Percentiles rank a stretch among this genome's conserved stretches.
Conservation (phyloP, 2,113 vertebrate genomes). For the Platichthys stellatus region DNA sequence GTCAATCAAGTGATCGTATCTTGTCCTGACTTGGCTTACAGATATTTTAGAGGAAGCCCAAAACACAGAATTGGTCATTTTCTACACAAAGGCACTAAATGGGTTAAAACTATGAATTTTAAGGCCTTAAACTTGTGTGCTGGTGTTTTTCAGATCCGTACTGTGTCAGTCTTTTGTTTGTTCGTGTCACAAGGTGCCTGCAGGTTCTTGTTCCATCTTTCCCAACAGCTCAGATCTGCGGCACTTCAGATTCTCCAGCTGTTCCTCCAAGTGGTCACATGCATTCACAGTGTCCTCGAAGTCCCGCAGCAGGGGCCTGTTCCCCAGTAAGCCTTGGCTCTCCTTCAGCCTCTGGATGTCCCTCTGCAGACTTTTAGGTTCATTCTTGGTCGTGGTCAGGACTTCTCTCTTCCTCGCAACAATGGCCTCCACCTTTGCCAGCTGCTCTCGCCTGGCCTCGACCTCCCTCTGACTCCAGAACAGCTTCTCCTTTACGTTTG, state of each 20-base stretch:
- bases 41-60: too few relatives aligned
- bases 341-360: constrained; percentile 80
- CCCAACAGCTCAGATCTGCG: constrained; percentile 67
- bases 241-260: constrained; percentile 76
- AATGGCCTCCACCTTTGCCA: constrained; percentile 65
- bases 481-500: constrained; percentile 87
- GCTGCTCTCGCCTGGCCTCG: constrained; percentile 60
- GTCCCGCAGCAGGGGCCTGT: constrained; percentile 81
- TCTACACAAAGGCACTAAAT: not conserved
- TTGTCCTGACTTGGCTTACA: too few relatives aligned
- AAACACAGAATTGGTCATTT: too few relatives aligned
- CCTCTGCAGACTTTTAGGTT: constrained; percentile 68
- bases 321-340: constrained; percentile 83
- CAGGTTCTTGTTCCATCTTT: constrained; percentile 71
- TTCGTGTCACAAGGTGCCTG: not conserved
- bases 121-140: not conserved
- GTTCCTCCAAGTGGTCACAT: constrained; percentile 56
- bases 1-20: too few relatives aligned
- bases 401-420: constrained; percentile 75
- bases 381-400: constrained; percentile 80
- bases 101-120: not conserved
- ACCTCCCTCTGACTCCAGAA: constrained; percentile 81
- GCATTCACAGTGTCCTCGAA: constrained; percentile 81
- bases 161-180: not conserved
- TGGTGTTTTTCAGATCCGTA: not conserved